Evolutionary conservation across 2,797 vertebrate genomes (phyloP), one percentile per base, ranked within the genome.

Genomic region (Nasua narica): DNA sequence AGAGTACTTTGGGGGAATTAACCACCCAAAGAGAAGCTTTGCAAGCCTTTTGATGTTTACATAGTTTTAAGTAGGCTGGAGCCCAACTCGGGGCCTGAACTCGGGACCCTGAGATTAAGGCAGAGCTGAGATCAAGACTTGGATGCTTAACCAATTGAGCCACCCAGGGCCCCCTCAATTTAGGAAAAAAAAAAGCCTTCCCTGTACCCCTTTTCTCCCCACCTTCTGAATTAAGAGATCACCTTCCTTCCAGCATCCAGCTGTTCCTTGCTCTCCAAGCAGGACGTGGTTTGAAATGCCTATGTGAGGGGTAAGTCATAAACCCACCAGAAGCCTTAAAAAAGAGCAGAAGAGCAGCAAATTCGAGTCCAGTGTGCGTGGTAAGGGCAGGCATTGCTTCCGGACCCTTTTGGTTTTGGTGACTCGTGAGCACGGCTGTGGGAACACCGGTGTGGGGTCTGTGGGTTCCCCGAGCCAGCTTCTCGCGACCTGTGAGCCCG

Each of bases 391-490:
- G 11, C 35, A 1, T 40, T 52, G 25, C 40, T 82, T 78, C 43
- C 4, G 25, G 69, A 72, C 13, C 18, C 16, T 48, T 77, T 50
- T 84, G 77, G 77, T 69, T 69, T 50, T 9, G 3, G 9, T 43
- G 35, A 46, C 16, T 21, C 12, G 15, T 0, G 13, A 1, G 21
- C 43, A 32, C 0, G 3, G 2, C 3, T 1, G 2, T 10, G 43
- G 23, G 14, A 4, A 16, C 15, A 13, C n/a, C n/a, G 37, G 21
- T 13, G 18, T 37, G 67, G 46, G 23, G 19, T 12, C 43, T 23
- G n/a, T 46, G 23, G 69, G 25, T 27, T 37, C 43, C 21, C 18
- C 23, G n/a, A 27, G 54, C 21, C 7, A 19, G 10, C 2, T 91
- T 32, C 72, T 18, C 4, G 3, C 3, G 12, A n/a, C 8, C 21